Conservation (phyloP, 2,797 vertebrate genomes). For the Graptemys geographica region DNA sequence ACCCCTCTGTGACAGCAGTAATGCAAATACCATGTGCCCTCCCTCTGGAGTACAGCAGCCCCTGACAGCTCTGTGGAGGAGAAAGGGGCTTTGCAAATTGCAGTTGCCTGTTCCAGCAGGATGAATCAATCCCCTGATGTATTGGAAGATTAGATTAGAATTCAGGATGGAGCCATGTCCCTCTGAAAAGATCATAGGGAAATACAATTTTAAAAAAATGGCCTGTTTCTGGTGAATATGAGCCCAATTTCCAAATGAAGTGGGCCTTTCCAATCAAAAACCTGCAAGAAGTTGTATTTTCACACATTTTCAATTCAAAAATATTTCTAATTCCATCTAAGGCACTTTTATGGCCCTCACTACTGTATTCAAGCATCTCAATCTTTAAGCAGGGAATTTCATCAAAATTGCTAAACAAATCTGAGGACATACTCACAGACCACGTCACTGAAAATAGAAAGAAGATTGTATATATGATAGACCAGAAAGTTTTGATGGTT, state of each 20-base stretch:
- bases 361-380: no score
- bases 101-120: background rate
- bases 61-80: background rate
- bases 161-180: background rate
- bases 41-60: background rate
- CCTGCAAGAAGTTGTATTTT: background rate
- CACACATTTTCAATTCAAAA: background rate
- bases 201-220: background rate
- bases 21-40: background rate
- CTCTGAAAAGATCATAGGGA: slow-evolving; percentile 27
- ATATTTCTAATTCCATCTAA: background rate
- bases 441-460: background rate
- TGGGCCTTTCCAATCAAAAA: background rate
- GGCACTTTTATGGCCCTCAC: no score
- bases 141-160: background rate
- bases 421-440: no score
- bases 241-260: background rate
- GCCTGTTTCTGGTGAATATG: background rate
- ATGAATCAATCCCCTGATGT: background rate
- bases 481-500: background rate
- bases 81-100: background rate
- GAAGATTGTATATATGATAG: background rate
- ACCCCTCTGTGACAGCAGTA: background rate
- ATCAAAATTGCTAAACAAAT: no score
- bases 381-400: no score